Evolutionary conservation across 35 echinoderm and acorn worm genomes (phyloP), one percentile per base, ranked within the genome.

Genomic region (Ophiothrix spiculata): DNA sequence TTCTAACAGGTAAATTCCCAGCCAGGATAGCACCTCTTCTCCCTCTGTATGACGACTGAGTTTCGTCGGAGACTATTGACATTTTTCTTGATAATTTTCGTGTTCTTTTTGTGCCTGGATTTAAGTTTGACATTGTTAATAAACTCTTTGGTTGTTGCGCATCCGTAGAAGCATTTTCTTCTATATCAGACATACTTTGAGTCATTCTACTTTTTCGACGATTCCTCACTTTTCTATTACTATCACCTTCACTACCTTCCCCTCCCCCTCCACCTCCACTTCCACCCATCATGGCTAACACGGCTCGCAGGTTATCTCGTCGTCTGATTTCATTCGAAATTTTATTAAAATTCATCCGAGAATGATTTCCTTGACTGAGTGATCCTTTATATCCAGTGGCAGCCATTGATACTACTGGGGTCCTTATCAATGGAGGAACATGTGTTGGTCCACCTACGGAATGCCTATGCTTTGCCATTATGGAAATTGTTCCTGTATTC

Each of bases 211-310:
- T 77, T n/a, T n/a, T n/a, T 45, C 76, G 39, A 76, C 85, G 74
- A 76, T 41, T 80, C 33, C 40, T 80, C 64, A 81, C 41, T 39
- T 75, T 41, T 36, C 75, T 82, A 49, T 78, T 82, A n/a, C 56
- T 38, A n/a, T n/a, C n/a, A n/a, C n/a, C n/a, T n/a, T n/a, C n/a
- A n/a, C n/a, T n/a, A n/a, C n/a, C n/a, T n/a, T n/a, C n/a, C n/a
- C n/a, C n/a, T n/a, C n/a, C n/a, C n/a, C n/a, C n/a, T n/a, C n/a
- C n/a, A n/a, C n/a, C n/a, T n/a, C n/a, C n/a, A n/a, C n/a, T n/a
- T n/a, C n/a, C n/a, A 42, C 69, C 87, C 87, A 89, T 89, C 63
- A 89, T 82, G 25, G 87, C 69, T 32, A 89, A 69, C 12, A 83
- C 87, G 8, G 46, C 64, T 76, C 87, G 46, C 32, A 89, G 63